Base-by-base conservation (phyloP, 2,113 vertebrate genomes). In the Clarias gariepinus region DNA sequence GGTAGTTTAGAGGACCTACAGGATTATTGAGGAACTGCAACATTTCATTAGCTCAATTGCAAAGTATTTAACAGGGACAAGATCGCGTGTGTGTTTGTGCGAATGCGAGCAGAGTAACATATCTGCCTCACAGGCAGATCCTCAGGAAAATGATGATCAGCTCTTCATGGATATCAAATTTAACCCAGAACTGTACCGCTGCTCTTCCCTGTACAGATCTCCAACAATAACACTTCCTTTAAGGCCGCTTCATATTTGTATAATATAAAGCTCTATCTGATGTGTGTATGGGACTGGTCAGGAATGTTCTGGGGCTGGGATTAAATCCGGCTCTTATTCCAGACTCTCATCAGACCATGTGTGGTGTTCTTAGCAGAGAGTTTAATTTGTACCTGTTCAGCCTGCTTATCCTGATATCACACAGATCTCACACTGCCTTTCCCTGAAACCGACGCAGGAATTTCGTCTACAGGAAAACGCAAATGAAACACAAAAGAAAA, bases 391-490 rank as follows among this genome's bases (percentile, higher is more conserved):
- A 0, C 53, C 77, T 23, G 77, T 79, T 79, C 53, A 58, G 19
- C 58, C 71, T 52, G 57, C 28, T 77, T 11, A 12, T 85, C 73
- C n/a, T 77, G 57, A 52, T 77, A 63, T 47, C 69, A 76, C 13
- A 25, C 73, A 53, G 77, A 47, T 47, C 47, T 19, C 36, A 33
- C 78, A 6, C 30, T 2, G 57, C 78, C 77, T 21, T 81, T 23
- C 19, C 57, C 78, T 81, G 78, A 81, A 81, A 81, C 78, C 36
- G 53, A 5, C 53, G 12, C 53, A 79, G 77, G 53, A 77, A n/a
- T n/a, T 77, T 47, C 25, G n/a, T 28, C 6, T 9, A 21, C 53
- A 4, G 53, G 30, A n/a, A 58, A 18, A 58, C 1, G 4, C 71
- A 12, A 18, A 4, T 66, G 63, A n/a, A n/a, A 58, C 57, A 58